Evolutionary conservation across 2,888 invertebrate species (phyloP).

Genomic region (Adelognathus sp.): DNA sequence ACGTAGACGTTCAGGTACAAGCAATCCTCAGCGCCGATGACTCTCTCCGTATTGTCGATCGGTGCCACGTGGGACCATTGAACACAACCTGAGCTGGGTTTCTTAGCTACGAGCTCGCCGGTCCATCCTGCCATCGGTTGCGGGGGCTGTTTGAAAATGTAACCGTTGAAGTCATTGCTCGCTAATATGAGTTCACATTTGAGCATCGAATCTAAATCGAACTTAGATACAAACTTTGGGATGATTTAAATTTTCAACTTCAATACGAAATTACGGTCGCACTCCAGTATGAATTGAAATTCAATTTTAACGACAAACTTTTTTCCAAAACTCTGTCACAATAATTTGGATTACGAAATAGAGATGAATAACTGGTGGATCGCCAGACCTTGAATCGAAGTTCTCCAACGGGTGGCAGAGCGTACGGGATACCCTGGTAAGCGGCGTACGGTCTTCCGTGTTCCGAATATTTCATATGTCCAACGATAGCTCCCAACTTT

Average conservation of each 20-base stretch:
- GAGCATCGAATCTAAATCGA: background rate
- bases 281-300: no score
- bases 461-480: conserved; percentile 69
- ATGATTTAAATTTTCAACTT: no score
- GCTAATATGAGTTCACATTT: background rate
- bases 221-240: no score
- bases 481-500: conserved; percentile 68
- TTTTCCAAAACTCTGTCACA: no score
- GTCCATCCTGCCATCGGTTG: conserved; percentile 67
- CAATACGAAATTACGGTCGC: no score
- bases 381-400: conserved; percentile 72
- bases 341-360: background rate
- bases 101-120: conserved; percentile 73
- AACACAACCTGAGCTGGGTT: conserved; percentile 70
- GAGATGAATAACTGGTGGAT: no score
- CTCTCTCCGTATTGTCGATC: conserved; percentile 60
- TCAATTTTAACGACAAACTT: no score
- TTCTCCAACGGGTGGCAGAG: conserved; percentile 71
- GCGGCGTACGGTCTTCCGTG: conserved; percentile 70
- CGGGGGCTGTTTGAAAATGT: conserved; percentile 68
- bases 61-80: conserved; percentile 70
- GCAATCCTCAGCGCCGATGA: conserved; percentile 76
- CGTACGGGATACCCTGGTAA: conserved; percentile 76
- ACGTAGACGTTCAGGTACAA: conserved; percentile 76
- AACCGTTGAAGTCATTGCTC: background rate